These are phyloP conservation scores for Alethe diademata DNA, from an alignment of 2,113 vertebrate genomes.

Conservation along the genomic window DNA sequence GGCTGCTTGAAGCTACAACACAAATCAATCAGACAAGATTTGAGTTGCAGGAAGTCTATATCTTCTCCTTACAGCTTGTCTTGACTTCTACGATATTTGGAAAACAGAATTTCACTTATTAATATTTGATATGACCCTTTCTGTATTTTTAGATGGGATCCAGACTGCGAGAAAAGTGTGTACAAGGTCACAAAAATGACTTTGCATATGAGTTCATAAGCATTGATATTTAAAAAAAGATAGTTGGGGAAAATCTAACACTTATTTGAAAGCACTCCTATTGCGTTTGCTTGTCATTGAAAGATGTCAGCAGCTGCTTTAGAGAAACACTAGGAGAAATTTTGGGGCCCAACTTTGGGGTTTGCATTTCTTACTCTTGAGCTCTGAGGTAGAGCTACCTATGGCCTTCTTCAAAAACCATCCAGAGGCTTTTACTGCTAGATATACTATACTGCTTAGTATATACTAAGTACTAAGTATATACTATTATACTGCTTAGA, in stretches of 20 bases:
- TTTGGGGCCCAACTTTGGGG: fast-evolving
- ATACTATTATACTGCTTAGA: background rate
- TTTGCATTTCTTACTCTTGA: background rate
- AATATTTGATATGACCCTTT: background rate
- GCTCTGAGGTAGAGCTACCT: background rate
- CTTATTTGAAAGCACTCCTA: background rate
- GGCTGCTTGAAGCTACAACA: background rate
- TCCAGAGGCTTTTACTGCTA: background rate
- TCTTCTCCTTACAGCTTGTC: background rate
- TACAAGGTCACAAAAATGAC: background rate
- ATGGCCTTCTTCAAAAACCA: background rate
- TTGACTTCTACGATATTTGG: background rate
- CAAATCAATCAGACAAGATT: background rate
- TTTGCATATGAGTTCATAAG: background rate
- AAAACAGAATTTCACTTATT: background rate
- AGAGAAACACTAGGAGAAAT: background rate
- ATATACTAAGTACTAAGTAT: too few relatives aligned
- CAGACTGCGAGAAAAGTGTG: background rate
- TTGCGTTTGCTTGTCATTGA: background rate
- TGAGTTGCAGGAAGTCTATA: background rate
- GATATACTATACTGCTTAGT: background rate
- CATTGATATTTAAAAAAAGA: background rate
- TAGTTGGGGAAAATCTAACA: background rate
- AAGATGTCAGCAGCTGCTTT: background rate
- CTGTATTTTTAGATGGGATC: background rate